Evolutionary conservation across 1,140 invertebrate genomes (phyloP), one percentile per base, ranked within the genome.

Genomic region (Pseudomyrmex pallidus): DNA sequence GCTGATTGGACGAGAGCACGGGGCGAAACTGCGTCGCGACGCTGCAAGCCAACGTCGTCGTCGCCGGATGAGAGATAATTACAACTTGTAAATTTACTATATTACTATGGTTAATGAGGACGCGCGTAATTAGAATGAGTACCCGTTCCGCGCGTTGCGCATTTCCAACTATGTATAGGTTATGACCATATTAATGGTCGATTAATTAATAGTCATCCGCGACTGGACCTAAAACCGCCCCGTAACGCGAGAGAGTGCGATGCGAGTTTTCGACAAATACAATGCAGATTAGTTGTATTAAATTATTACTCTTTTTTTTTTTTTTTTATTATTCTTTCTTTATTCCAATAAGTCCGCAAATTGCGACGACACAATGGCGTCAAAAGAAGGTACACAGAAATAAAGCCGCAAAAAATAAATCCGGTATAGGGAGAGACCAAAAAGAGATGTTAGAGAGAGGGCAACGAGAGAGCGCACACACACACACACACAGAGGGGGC

Each of bases 71-170:
- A 80, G 76, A 80, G 76, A 80, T 80, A 80, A 80, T 80, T 80
- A 80, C 76, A 80, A 80, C 66, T 80, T 80, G 76, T 80, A 80
- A 80, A 80, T 80, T 80, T 72, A 80, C 66, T 80, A 80, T 80
- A 80, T 80, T 80, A 80, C 76, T 80, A 80, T 22, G 66, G 76
- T 80, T 80, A 80, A 80, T 80, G 76, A 80, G 66, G 76, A 66
- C 76, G 76, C 54, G 66, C 76, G 76, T 80, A 80, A 80, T 80
- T 80, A 80, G 76, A 80, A 80, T 66, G 54, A 80, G 66, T 59
- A 72, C 66, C 72, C 72, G 54, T 80, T 80, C 66, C 76, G 66
- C 50, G 67, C 76, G 20, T 54, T 72, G 76, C 54, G 76, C 76
- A 70, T 70, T 80, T 52, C 76, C 20, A 80, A 80, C 76, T 80